Percentiles rank a stretch among this genome's conserved stretches.
phyloP scores from a whole-genome alignment of 30 jellyfish, hydroid and myxozoan genomes.

The Chrysaora quinquecirrha region DNA sequence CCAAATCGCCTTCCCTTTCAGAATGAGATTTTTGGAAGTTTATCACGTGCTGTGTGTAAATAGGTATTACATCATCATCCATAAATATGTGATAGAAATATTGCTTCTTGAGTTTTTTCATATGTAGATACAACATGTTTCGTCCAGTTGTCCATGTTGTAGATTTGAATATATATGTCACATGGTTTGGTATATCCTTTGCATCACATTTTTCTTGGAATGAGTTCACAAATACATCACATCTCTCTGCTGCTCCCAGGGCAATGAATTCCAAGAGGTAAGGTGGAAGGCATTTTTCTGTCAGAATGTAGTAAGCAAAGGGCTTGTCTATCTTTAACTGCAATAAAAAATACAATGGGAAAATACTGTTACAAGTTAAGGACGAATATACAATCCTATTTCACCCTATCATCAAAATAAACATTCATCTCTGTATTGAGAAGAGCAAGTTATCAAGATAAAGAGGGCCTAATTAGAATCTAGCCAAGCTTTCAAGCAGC shows the following conservation, averaged over 20 bases:
- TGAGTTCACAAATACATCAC: constrained; percentile 69
- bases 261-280: constrained; percentile 23
- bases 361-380: too few relatives aligned
- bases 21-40: constrained; percentile 7
- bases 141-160: constrained; percentile 77
- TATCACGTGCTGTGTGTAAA: constrained; percentile 44
- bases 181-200: constrained; percentile 25
- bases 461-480: too few relatives aligned
- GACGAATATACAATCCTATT: too few relatives aligned
- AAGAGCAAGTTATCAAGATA: too few relatives aligned
- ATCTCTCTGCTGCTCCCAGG: constrained; percentile 42
- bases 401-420: too few relatives aligned
- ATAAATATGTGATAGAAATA: constrained; percentile 62
- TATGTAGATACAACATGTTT: constrained; percentile 34
- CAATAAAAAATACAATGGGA: too few relatives aligned
- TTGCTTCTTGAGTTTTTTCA: neutral
- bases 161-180: constrained; percentile 35
- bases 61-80: constrained; percentile 66
- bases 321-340: constrained; percentile 47
- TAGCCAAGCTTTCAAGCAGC: too few relatives aligned
- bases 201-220: constrained; percentile 39
- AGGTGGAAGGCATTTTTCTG: constrained; percentile 68
- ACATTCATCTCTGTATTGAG: too few relatives aligned
- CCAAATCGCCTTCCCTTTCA: constrained; percentile 35
- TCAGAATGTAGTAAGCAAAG: constrained; percentile 64